Percentiles rank a stretch among this genome's conserved stretches.
Conservation (phyloP, 2,113 vertebrate species). For the Silurus asotus region DNA sequence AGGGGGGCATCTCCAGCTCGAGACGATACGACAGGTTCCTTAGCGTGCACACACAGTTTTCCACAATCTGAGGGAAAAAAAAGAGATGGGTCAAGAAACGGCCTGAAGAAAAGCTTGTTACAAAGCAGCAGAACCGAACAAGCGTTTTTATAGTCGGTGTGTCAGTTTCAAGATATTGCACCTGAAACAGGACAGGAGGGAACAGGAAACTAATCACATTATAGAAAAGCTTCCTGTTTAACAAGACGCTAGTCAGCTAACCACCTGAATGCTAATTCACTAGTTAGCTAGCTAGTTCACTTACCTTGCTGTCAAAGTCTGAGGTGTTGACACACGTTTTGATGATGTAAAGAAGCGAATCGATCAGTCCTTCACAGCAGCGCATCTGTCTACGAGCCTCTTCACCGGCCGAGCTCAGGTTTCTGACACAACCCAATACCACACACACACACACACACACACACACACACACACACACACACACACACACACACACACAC, state of each 20-base stretch:
- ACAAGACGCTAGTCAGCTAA: neutral
- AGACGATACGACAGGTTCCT: slow-evolving; percentile 96
- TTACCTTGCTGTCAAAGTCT: slow-evolving; percentile 96
- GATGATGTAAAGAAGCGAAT: slow-evolving; percentile 92
- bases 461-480: slow-evolving; percentile 26
- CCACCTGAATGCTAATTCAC: neutral
- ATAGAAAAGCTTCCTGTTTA: slow-evolving; percentile 13
- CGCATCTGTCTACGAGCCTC: slow-evolving; percentile 94
- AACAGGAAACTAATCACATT: neutral
- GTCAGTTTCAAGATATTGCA: neutral
- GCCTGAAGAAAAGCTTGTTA: neutral
- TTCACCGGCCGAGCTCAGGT: slow-evolving; percentile 94
- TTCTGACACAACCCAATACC: slow-evolving; percentile 70
- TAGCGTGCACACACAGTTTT: slow-evolving; percentile 96
- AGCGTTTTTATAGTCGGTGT: neutral
- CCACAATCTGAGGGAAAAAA: slow-evolving; percentile 82
- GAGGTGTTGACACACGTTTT: slow-evolving; percentile 93
- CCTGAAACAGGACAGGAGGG: slow-evolving; percentile 16
- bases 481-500: slow-evolving; percentile 38
- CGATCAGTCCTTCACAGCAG: slow-evolving; percentile 90
- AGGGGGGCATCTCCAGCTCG: slow-evolving; percentile 95
- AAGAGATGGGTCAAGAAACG: neutral
- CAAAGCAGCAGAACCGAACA: neutral
- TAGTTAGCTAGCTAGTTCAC: neutral
- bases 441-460: slow-evolving; percentile 28